Evolutionary conservation across 35 echinoderm and acorn worm species (phyloP).

Genomic region (Heliocidaris erythrogramma): DNA sequence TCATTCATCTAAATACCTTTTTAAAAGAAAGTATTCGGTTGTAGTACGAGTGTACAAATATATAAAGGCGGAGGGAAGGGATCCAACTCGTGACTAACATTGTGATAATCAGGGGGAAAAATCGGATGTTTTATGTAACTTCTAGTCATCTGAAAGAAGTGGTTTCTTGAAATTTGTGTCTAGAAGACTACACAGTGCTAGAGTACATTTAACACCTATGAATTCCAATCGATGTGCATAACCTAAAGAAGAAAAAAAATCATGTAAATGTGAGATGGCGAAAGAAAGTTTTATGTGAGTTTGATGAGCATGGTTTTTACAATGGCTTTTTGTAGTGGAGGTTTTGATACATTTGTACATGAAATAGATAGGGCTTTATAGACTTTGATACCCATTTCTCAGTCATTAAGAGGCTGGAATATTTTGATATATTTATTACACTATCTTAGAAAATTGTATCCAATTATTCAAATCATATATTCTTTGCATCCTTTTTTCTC

Average conservation of each 20-base stretch:
- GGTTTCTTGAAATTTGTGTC: too few species aligned
- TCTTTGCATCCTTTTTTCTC: not conserved
- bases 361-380: not conserved
- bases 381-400: not conserved
- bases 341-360: constrained; percentile 18
- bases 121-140: too few species aligned
- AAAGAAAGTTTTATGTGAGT: not conserved
- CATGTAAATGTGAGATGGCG: not conserved
- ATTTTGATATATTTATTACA: not conserved
- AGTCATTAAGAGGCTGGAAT: not conserved
- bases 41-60: too few species aligned
- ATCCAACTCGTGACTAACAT: too few species aligned
- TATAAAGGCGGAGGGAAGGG: too few species aligned
- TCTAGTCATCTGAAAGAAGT: too few species aligned
- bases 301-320: constrained; percentile 6
- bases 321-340: not conserved
- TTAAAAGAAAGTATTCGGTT: too few species aligned
- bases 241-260: not conserved
- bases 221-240: not conserved
- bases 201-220: too few species aligned
- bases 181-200: too few species aligned
- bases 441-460: not conserved
- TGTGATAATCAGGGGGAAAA: too few species aligned
- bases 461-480: not conserved
- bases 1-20: too few species aligned